Conservation (phyloP, 1,140 invertebrate genomes). For the Anadara kagoshimensis region DNA sequence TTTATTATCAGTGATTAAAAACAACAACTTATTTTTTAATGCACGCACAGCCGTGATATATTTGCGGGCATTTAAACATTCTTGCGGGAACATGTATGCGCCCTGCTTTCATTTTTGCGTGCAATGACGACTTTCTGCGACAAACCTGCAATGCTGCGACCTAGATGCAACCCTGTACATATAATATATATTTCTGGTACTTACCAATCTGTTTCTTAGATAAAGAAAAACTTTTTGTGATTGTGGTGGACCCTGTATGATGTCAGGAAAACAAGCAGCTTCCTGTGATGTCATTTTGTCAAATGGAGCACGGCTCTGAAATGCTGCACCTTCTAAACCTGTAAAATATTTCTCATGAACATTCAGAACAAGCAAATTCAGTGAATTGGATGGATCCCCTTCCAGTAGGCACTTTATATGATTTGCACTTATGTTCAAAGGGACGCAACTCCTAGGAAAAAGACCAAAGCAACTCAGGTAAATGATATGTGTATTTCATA, state of each 20-base stretch:
- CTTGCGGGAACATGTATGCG: no score
- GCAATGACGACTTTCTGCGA: no score
- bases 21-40: no score
- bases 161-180: no score
- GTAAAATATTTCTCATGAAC: neutral
- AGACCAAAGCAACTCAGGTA: neutral
- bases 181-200: constrained; percentile 43
- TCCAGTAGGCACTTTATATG: neutral
- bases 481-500: neutral
- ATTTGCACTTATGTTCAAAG: no score
- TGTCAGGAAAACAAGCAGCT: constrained; percentile 94
- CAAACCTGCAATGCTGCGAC: no score
- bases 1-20: no score
- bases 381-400: neutral
- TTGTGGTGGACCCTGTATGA: constrained; percentile 85
- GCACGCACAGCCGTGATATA: no score
- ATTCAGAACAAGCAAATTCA: neutral
- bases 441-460: neutral
- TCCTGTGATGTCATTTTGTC: constrained; percentile 96
- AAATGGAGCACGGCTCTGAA: constrained; percentile 85
- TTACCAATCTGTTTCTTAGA: constrained; percentile 90
- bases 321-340: constrained; percentile 74
- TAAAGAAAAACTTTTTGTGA: constrained; percentile 94
- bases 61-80: no score
- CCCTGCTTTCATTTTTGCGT: no score